Base-by-base conservation (phyloP, 2,113 vertebrate species). In the Uropsilus gracilis region DNA sequence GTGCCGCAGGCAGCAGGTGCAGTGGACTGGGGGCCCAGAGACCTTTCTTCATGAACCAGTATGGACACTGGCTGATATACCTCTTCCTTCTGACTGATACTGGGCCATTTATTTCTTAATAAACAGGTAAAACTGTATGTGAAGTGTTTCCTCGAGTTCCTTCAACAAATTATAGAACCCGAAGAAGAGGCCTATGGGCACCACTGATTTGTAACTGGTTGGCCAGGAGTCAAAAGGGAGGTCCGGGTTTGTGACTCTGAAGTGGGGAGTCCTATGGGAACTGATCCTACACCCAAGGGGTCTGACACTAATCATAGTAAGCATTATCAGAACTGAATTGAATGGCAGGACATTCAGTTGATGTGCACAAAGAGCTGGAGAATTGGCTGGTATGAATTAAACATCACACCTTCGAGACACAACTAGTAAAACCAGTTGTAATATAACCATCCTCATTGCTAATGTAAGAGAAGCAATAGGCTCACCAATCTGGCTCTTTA, bases 1-100 rank as follows among this genome's bases (percentile, higher is more conserved):
- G 39, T 39, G 42, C 12, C 34, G 26, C 11, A 2, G 32, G 34
- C 8, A 0, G 5, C 9, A 44, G 13, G 4, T 22, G 18, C 4
- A 13, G 44, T 6, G 34, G 28, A 42, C 13, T 30, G 1, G 4
- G 30, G 30, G 5, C 1, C 0, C 22, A 1, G 22, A 42, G 20
- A 30, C 14, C 48, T 53, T 17, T 30, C 18, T 10, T 42, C 57
- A 50, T 64, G 57, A 37, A 91, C 22, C 30, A 59, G 5, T 7
- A 37, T 24, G 30, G 34, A 32, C 34, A 39, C 7, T 61, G 80
- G 20, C 11, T 55, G 26, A 6, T 1, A 5, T 9, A 17, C 12
- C 44, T 73, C 66, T 82, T 42, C 76, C n/a, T 3, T 8, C 83
- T 64, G 53, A 44, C 75, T 87, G 16, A 16, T 72, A 18, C 46